These are phyloP conservation scores for Pilophorus perplexus DNA, from an alignment of 2,888 invertebrate genomes.

Conservation along the genomic window DNA sequence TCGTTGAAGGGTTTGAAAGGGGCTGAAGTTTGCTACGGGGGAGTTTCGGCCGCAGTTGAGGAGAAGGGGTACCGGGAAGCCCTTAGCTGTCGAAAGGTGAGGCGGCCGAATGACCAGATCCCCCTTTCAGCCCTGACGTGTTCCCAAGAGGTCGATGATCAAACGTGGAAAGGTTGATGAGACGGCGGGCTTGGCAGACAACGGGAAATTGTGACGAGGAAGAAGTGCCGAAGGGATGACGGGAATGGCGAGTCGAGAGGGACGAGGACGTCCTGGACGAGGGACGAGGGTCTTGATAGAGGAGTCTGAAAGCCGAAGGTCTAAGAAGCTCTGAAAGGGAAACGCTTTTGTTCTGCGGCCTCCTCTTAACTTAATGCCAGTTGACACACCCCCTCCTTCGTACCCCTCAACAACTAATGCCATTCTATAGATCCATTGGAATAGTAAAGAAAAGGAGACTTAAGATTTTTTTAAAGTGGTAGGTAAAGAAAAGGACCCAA, in stretches of 20 bases:
- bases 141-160: slow-evolving; percentile 22
- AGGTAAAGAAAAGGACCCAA: too few relatives aligned
- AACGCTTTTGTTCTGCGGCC: slow-evolving; percentile 9
- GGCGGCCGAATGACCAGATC: neutral
- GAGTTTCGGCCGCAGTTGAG: too few relatives aligned
- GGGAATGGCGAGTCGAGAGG: too few relatives aligned
- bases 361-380: slow-evolving; percentile 17
- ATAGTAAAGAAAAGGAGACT: slow-evolving; percentile 4
- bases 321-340: slow-evolving; percentile 11
- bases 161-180: slow-evolving; percentile 8
- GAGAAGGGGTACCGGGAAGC: neutral
- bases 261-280: too few relatives aligned
- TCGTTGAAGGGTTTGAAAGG: too few relatives aligned
- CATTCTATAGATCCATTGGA: too few relatives aligned
- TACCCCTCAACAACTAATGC: neutral
- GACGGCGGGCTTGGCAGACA: neutral
- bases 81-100: neutral
- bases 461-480: too few relatives aligned
- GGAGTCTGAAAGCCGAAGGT: slow-evolving; percentile 9
- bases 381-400: neutral
- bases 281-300: neutral
- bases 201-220: too few relatives aligned
- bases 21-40: too few relatives aligned
- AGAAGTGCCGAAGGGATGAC: too few relatives aligned
- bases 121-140: too few relatives aligned